phyloP scores from a whole-genome alignment of 1,140 invertebrate species.

The Drosophila rufa region DNA sequence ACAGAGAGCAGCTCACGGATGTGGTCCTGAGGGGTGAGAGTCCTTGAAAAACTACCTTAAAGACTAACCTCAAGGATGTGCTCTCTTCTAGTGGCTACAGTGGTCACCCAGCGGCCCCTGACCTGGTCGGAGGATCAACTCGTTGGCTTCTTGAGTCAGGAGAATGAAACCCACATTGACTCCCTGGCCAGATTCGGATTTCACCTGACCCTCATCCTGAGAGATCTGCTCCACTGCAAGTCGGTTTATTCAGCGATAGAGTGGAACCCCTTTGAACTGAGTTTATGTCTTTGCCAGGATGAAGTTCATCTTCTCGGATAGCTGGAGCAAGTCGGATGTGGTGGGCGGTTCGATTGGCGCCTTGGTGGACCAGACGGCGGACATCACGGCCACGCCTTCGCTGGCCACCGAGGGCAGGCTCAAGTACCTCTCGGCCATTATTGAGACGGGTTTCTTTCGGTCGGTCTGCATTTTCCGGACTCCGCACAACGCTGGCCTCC shows the following conservation, averaged over 20 bases:
- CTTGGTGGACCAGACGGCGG: conserved; percentile 53
- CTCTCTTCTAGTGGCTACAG: conserved; percentile 51
- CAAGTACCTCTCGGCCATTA: conserved; percentile 54
- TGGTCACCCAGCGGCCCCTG: conserved; percentile 60
- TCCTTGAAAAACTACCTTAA: not conserved
- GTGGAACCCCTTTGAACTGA: not conserved
- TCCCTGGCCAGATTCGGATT: conserved; percentile 65
- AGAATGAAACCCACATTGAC: conserved; percentile 64
- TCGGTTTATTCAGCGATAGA: no score
- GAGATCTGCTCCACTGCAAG: conserved; percentile 61
- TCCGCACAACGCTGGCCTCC: conserved; percentile 70
- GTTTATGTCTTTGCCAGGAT: conserved; percentile 33
- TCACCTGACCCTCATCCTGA: conserved; percentile 47
- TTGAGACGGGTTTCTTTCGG: conserved; percentile 66
- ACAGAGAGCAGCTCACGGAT: conserved; percentile 66
- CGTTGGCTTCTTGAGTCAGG: conserved; percentile 39
- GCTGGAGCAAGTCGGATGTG: conserved; percentile 67
- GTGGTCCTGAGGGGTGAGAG: conserved; percentile 53
- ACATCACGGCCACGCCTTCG: conserved; percentile 62
- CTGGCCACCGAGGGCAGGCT: conserved; percentile 58
- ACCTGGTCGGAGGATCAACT: conserved; percentile 41
- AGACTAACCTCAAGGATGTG: not conserved
- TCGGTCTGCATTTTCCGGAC: conserved; percentile 78
- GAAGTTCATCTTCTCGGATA: conserved; percentile 59
- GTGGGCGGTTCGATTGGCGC: conserved; percentile 66